phyloP scores from a whole-genome alignment of 2,888 invertebrate genomes.

The Rotaria macrura region DNA sequence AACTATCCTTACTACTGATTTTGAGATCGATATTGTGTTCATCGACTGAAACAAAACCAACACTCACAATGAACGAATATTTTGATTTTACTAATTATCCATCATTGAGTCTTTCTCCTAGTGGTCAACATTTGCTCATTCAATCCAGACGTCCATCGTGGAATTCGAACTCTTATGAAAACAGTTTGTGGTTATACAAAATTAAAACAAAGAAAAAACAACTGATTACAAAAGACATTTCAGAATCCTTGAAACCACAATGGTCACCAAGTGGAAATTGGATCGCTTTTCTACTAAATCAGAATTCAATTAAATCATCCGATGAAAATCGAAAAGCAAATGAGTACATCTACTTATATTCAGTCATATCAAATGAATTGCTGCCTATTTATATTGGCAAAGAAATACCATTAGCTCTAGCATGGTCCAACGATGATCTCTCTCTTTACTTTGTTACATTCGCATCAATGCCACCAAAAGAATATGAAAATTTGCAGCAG shows the following conservation, averaged over 20 bases:
- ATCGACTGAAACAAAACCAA: neutral
- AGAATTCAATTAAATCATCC: too few species aligned
- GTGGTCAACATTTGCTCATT: neutral
- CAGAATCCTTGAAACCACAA: neutral
- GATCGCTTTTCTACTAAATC: neutral
- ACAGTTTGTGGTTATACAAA: neutral
- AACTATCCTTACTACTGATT: neutral
- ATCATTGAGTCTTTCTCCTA: neutral
- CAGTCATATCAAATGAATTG: neutral
- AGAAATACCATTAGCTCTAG: neutral
- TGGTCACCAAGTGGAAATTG: neutral
- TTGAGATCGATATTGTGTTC: neutral
- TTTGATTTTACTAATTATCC: neutral
- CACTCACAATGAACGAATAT: neutral
- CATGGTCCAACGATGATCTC: neutral
- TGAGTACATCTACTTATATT: neutral
- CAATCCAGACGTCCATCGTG: neutral
- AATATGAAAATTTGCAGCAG: too few species aligned
- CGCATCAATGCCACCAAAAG: neutral
- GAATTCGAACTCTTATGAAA: neutral
- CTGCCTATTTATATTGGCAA: neutral
- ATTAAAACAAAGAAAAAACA: neutral
- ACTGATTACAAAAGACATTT: neutral
- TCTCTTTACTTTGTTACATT: neutral
- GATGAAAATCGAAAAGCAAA: too few species aligned